phyloP scores from a whole-genome alignment of 1,140 invertebrate species.

The Calycopis cecrops region DNA sequence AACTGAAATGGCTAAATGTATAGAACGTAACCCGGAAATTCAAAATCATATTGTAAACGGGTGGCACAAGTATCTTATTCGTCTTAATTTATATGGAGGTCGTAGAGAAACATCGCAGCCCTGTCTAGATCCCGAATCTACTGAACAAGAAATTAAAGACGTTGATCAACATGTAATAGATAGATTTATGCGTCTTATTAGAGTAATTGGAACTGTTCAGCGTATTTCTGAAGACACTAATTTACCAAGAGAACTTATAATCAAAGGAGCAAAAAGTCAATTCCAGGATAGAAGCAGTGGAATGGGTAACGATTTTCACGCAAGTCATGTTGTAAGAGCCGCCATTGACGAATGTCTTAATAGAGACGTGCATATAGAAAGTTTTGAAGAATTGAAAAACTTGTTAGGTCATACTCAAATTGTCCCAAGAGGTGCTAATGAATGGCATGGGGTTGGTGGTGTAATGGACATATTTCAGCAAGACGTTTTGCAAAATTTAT shows the following conservation, averaged over 20 bases:
- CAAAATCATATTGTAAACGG: slow-evolving; percentile 12
- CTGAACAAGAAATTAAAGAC: not conserved
- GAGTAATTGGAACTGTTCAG: slow-evolving; percentile 1
- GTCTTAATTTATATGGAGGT: slow-evolving; percentile 1
- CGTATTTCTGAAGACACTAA: slow-evolving; percentile 7
- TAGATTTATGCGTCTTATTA: slow-evolving; percentile 5
- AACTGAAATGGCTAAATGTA: slow-evolving; percentile 3
- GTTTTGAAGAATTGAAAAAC: slow-evolving; percentile 12
- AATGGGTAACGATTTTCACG: slow-evolving; percentile 1
- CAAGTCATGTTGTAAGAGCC: slow-evolving; percentile 4
- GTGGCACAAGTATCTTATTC: slow-evolving; percentile 10
- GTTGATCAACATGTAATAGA: slow-evolving; percentile 9
- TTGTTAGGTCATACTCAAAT: slow-evolving; percentile 16
- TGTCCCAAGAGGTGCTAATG: slow-evolving; percentile 11
- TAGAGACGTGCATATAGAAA: not conserved
- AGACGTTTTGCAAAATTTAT: slow-evolving; percentile 14
- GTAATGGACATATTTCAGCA: slow-evolving; percentile 4
- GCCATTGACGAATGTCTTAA: not conserved
- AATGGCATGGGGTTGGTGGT: slow-evolving; percentile 15
- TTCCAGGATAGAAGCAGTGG: slow-evolving; percentile 6
- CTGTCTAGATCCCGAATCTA: slow-evolving; percentile 10
- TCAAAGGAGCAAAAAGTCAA: slow-evolving; percentile 11
- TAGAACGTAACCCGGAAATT: slow-evolving; percentile 12
- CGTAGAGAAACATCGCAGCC: not conserved
- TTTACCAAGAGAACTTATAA: slow-evolving; percentile 2